Conservation (phyloP, 2,888 invertebrate genomes). For the Helicoverpa assulta region DNA sequence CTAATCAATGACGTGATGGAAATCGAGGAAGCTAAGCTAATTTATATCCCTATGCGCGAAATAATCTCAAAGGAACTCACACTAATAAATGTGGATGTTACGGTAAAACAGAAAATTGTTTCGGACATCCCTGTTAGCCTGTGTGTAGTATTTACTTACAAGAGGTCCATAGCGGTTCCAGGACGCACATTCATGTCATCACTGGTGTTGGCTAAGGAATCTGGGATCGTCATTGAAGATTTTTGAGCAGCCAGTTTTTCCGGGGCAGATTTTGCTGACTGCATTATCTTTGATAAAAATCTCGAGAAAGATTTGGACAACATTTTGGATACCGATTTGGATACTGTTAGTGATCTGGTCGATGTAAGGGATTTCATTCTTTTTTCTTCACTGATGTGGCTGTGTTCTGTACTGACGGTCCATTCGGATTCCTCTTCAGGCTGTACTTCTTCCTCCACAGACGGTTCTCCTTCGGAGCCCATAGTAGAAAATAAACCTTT, state of each 20-base stretch:
- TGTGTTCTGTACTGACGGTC: slow-evolving; percentile 67
- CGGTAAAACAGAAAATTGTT: no score
- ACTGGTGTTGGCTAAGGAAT: slow-evolving; percentile 53
- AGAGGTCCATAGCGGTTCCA: slow-evolving; percentile 14
- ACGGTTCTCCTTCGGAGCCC: slow-evolving; percentile 62
- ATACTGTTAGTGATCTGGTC: slow-evolving; percentile 61
- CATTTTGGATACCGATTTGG: slow-evolving; percentile 60
- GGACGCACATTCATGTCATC: slow-evolving; percentile 79
- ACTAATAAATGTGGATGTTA: no score
- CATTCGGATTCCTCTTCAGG: slow-evolving; percentile 73
- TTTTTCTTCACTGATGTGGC: slow-evolving; percentile 10
- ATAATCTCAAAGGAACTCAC: no score
- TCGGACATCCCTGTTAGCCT: no score
- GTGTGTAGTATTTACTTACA: slow-evolving; percentile 3
- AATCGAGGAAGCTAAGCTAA: no score
- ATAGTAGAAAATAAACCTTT: slow-evolving; percentile 67
- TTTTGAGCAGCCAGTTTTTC: neutral
- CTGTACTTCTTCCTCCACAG: slow-evolving; percentile 58
- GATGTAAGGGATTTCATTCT: slow-evolving; percentile 52
- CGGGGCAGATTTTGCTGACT: slow-evolving; percentile 58
- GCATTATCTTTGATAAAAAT: slow-evolving; percentile 66
- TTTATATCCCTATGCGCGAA: no score
- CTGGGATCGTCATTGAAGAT: slow-evolving; percentile 41
- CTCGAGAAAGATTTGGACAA: slow-evolving; percentile 71
- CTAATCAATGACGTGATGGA: no score